Conservation (phyloP, 2,797 vertebrate genomes). For the Rhodeus uyekii region DNA sequence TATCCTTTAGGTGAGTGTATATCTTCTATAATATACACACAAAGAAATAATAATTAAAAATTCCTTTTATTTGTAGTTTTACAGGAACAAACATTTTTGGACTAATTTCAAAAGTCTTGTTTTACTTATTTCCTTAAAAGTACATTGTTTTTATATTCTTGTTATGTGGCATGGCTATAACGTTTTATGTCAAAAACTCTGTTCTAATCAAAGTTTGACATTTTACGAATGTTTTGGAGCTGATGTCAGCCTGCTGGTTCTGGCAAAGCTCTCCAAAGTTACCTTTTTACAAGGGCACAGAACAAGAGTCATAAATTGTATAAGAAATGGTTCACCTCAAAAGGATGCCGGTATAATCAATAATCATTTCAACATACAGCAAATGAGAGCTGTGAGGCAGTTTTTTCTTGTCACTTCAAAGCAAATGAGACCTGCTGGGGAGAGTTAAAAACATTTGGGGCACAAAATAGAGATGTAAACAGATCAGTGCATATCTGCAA, state of each 20-base stretch:
- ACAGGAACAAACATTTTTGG: not conserved
- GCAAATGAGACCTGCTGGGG: not conserved
- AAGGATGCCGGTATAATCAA: not conserved
- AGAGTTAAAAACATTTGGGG: slow-evolving; percentile 13
- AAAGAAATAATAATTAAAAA: not conserved
- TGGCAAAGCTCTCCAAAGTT: slow-evolving; percentile 11
- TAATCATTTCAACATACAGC: not conserved
- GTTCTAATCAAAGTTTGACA: slow-evolving; percentile 34
- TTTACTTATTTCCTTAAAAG: not conserved
- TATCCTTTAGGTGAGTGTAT: too few relatives aligned
- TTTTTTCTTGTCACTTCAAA: slow-evolving; percentile 17
- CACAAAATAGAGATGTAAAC: slow-evolving; percentile 34
- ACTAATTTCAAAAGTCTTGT: slow-evolving; percentile 7
- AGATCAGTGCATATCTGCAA: slow-evolving; percentile 14
- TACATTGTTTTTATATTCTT: not conserved
- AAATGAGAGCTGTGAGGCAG: not conserved
- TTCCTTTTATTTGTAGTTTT: not conserved
- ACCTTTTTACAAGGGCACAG: not conserved
- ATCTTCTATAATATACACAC: too few relatives aligned
- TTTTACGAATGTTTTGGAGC: slow-evolving; percentile 7
- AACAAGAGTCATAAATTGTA: not conserved
- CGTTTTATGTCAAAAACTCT: not conserved
- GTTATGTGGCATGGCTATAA: not conserved
- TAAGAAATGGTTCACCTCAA: not conserved
- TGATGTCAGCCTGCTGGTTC: slow-evolving; percentile 25